Base-by-base conservation (phyloP, 2,797 vertebrate species). In the Chromis chromis region DNA sequence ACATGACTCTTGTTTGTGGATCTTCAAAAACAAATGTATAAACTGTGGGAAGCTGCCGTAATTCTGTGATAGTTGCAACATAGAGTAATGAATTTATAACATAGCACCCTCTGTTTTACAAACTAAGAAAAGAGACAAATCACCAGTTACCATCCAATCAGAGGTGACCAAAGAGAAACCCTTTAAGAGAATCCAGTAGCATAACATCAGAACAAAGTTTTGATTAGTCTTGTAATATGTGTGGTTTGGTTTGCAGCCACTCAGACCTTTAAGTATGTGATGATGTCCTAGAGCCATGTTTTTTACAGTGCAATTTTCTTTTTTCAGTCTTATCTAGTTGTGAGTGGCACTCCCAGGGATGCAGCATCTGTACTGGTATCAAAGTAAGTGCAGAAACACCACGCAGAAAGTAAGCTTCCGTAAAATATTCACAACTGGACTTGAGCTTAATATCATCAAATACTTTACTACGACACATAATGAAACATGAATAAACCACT, bases 281-380 rank as follows among this genome's bases (percentile, higher is more conserved):
- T 46, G 12, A 16, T 67, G 10, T 48, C 44, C 1, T 14, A 24
- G 19, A 36, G 2, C 40, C 13, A 28, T 70, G 7, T 24, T 59
- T n/a, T 68, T 11, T 27, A 21, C 1, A 63, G 25, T 72, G 46
- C 73, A n/a, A n/a, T 46, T 2, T 27, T 31, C 8, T 31, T 81
- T 79, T 40, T 85, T n/a, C 82, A 99, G 98, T 94, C 93, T 42
- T 99, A 99, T 85, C 91, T 99, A 58, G 86, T 92, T 19, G 97
- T 98, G 82, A 94, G 94, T 25, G 97, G 98, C 82, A 96, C 94
- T 90, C 93, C 96, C 60, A 95, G 96, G 58, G 95, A 97, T 72
- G 97, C 97, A 42, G 97, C 98, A 77, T 95, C 97, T 9, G 95
- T 99, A 3, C 94, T 99, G 4, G 91, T 99, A 62, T 98, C 98